These are phyloP conservation scores for Oxytorus armatus DNA, from an alignment of 2,888 invertebrate species.

Conservation along the genomic window DNA sequence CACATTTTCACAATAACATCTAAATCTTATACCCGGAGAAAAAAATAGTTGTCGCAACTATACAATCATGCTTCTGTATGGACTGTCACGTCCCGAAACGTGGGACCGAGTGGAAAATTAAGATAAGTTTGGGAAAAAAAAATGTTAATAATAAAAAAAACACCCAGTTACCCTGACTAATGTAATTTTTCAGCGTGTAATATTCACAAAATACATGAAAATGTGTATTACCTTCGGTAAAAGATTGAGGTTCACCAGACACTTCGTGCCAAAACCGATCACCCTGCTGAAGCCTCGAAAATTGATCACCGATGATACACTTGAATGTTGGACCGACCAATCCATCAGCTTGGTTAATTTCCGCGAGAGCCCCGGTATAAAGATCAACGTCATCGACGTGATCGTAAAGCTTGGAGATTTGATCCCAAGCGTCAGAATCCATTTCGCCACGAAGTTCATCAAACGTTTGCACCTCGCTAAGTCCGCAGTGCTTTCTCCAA, in stretches of 20 bases:
- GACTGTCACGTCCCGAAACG: too few relatives aligned
- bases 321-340: constrained; percentile 94
- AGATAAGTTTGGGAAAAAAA: too few relatives aligned
- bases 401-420: constrained; percentile 89
- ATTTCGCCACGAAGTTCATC: constrained; percentile 88
- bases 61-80: too few relatives aligned
- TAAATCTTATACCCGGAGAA: too few relatives aligned
- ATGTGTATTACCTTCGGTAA: constrained; percentile 87
- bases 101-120: too few relatives aligned
- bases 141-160: too few relatives aligned
- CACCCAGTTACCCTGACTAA: too few relatives aligned
- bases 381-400: constrained; percentile 94
- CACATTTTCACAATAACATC: too few relatives aligned
- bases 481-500: constrained; percentile 92
- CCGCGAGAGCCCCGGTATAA: constrained; percentile 94
- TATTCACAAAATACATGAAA: background rate
- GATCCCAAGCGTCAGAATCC: constrained; percentile 87
- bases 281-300: constrained; percentile 91
- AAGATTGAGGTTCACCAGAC: constrained; percentile 87
- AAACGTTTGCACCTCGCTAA: constrained; percentile 88
- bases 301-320: constrained; percentile 94
- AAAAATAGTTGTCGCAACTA: too few relatives aligned
- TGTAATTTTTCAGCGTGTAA: too few relatives aligned
- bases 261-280: constrained; percentile 97
- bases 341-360: constrained; percentile 89